phyloP scores from a whole-genome alignment of 2,797 vertebrate genomes.

The Melanotaenia nigrans region DNA sequence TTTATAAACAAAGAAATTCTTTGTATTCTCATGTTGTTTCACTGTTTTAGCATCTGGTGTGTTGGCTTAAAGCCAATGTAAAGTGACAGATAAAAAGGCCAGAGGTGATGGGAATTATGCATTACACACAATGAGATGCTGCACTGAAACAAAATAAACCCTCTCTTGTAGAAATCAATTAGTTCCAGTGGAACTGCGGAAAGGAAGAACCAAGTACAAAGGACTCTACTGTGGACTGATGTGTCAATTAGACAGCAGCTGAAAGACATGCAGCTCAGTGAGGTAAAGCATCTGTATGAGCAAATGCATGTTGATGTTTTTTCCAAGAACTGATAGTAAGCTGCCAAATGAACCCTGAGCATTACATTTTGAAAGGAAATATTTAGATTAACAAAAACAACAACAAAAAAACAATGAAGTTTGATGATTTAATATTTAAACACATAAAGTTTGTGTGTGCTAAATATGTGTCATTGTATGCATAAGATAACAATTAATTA shows the following conservation, averaged over 20 bases:
- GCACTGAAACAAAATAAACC: slow-evolving; percentile 32
- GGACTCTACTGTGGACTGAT: slow-evolving; percentile 46
- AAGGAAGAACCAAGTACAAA: slow-evolving; percentile 55
- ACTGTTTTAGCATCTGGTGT: slow-evolving; percentile 31
- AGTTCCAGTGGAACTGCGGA: slow-evolving; percentile 51
- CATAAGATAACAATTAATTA: no score
- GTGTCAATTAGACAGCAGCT: slow-evolving; percentile 56
- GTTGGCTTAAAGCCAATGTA: slow-evolving; percentile 42
- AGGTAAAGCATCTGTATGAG: neutral
- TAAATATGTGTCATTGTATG: neutral
- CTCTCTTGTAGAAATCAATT: slow-evolving; percentile 62
- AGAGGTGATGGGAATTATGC: slow-evolving; percentile 50
- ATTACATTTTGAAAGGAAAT: neutral
- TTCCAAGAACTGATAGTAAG: neutral
- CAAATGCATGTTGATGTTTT: neutral
- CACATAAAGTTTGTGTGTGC: neutral
- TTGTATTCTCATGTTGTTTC: slow-evolving; percentile 26
- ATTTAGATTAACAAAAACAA: no score
- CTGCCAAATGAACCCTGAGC: neutral
- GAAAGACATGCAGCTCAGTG: slow-evolving; percentile 34
- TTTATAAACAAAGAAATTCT: neutral
- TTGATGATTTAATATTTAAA: neutral
- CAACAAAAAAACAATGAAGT: neutral
- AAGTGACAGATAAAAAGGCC: slow-evolving; percentile 32
- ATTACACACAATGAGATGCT: slow-evolving; percentile 38